Base-by-base conservation (phyloP, 2,797 vertebrate species). In the Astyanax mexicanus region DNA sequence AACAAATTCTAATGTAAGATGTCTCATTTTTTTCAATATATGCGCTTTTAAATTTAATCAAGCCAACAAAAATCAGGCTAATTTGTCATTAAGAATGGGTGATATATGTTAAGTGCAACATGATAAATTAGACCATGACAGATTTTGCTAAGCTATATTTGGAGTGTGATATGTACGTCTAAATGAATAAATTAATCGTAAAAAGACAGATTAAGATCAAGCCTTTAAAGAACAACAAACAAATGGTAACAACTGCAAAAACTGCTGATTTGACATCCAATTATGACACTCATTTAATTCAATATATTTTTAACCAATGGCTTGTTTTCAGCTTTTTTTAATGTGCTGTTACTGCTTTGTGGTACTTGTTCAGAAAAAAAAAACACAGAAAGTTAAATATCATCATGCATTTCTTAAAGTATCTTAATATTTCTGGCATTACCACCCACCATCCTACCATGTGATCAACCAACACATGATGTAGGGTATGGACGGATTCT, bases 381-480 rank as follows among this genome's bases (percentile, higher is more conserved):
- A 55, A 55, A 29, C 6, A 29, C 12, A n/a, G n/a, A n/a, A n/a
- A n/a, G n/a, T n/a, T 13, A 12, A 25, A 55, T 6, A 27, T 12
- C 15, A 25, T 13, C 3, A 29, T 5, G 3, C 4, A 25, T 3
- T 12, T 6, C 5, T 17, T 15, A 5, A 29, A 17, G 6, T 6
- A 55, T 8, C 1, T 13, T 15, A 1, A 32, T 15, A 7, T 15
- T 29, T 17, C 1, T 7, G 25, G 7, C 25, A 12, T 17, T 5
- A 6, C 54, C 25, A 13, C 29, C 6, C 58, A 19, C 6, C 58
- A 19, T 9, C 15, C 19, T 62, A 21, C 9, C 37, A 0, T 21
- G 17, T 60, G 55, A 60, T 44, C 69, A 45, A 1, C 7, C 23
- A 13, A 58, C 69, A 71, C 69, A 47, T 60, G 66, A 69, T 1